These are phyloP conservation scores for Isaurus tuberculatus DNA, from an alignment of 92 coral and sea anemone species.

Conservation along the genomic window DNA sequence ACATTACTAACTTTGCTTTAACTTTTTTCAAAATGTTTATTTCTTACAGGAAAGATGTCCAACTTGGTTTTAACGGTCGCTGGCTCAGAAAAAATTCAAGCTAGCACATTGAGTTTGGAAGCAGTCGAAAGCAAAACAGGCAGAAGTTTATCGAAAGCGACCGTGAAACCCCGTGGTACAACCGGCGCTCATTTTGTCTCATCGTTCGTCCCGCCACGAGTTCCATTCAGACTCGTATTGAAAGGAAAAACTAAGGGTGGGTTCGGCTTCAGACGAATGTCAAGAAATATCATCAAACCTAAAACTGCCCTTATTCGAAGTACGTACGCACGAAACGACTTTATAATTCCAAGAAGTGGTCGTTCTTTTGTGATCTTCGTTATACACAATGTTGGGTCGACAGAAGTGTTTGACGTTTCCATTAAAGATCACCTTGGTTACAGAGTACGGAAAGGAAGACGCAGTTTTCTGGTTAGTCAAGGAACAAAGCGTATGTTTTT, in stretches of 20 bases:
- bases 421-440: slow-evolving; percentile 74
- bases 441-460: slow-evolving; percentile 51
- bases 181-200: slow-evolving; percentile 73
- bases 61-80: slow-evolving; percentile 75
- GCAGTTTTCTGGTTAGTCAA: slow-evolving; percentile 45
- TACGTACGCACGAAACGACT: slow-evolving; percentile 74
- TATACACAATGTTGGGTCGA: slow-evolving; percentile 77
- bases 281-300: slow-evolving; percentile 62
- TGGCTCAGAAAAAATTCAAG: slow-evolving; percentile 64
- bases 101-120: slow-evolving; percentile 63
- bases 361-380: slow-evolving; percentile 64
- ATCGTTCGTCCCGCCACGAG: slow-evolving; percentile 74
- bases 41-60: slow-evolving; percentile 59
- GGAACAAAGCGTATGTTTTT: slow-evolving; percentile 61
- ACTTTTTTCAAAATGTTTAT: no score
- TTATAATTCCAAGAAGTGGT: slow-evolving; percentile 68
- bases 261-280: slow-evolving; percentile 64
- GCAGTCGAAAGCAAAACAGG: slow-evolving; percentile 54
- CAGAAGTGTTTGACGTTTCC: slow-evolving; percentile 70
- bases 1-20: no score
- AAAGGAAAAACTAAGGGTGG: slow-evolving; percentile 80
- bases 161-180: slow-evolving; percentile 63
- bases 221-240: slow-evolving; percentile 67
- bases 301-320: slow-evolving; percentile 71
- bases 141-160: slow-evolving; percentile 29